Evolutionary conservation across 2,888 invertebrate genomes (phyloP).

Genomic region (Agapostemon virescens): DNA sequence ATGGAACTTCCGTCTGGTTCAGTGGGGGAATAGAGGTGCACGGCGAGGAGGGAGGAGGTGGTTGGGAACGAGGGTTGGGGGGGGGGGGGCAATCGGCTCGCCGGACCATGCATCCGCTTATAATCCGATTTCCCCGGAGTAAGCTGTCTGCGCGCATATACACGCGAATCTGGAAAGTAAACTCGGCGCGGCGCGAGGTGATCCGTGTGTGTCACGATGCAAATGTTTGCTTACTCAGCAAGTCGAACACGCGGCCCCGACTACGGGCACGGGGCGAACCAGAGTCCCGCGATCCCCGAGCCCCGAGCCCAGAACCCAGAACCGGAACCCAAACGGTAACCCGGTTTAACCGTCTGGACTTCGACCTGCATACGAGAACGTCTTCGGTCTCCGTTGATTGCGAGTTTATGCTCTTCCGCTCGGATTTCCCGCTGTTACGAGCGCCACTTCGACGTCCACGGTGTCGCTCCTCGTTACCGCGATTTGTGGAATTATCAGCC

Average conservation of each 20-base stretch:
- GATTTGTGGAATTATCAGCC: constrained; percentile 14
- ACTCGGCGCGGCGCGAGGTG: constrained; percentile 66
- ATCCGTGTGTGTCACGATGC: constrained; percentile 68
- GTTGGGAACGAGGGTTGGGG: background rate
- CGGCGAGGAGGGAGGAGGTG: background rate
- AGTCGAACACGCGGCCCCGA: constrained; percentile 61
- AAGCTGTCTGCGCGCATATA: constrained; percentile 70
- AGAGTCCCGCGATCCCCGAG: background rate
- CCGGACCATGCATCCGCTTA: constrained; percentile 64
- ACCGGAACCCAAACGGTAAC: constrained; percentile 7
- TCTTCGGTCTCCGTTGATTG: constrained; percentile 47
- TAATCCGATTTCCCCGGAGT: constrained; percentile 71
- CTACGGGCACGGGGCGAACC: constrained; percentile 3
- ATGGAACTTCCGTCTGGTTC: constrained; percentile 39
- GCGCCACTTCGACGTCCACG: constrained; percentile 23
- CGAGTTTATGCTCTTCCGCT: constrained; percentile 49
- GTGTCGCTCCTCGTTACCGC: constrained; percentile 26
- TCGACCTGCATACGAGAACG: constrained; percentile 27
- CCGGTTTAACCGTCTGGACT: constrained; percentile 12
- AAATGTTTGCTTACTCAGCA: constrained; percentile 73
- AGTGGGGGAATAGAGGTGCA: background rate
- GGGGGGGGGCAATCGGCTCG: constrained; percentile 53
- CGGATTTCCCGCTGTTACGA: constrained; percentile 36
- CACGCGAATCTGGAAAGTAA: constrained; percentile 73
- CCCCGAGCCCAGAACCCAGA: background rate